Percentiles rank a stretch among this genome's conserved stretches.
These are phyloP conservation scores for Myiagra hebetior DNA, from an alignment of 2,113 vertebrate genomes.

Conservation along the genomic window DNA sequence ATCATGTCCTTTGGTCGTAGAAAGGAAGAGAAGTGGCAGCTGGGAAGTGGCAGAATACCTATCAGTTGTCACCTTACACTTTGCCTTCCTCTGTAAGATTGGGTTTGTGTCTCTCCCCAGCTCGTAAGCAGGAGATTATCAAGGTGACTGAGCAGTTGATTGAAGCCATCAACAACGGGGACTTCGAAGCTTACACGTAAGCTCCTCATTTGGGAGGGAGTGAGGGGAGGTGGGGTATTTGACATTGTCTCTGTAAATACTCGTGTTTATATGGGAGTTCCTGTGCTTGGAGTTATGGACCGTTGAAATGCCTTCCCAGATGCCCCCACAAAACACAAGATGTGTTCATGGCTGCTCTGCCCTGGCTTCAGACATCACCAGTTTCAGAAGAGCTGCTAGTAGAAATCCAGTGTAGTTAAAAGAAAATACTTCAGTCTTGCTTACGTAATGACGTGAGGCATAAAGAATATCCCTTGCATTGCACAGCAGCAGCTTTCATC, in stretches of 20 bases:
- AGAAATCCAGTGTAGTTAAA: background rate
- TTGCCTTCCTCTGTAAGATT: background rate
- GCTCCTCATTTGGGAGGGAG: slow-evolving; percentile 11
- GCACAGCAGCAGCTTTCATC: background rate
- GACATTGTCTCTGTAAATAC: background rate
- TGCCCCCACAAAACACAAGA: background rate
- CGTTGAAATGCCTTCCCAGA: background rate
- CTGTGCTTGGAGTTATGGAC: background rate
- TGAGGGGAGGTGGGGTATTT: background rate
- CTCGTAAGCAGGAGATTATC: slow-evolving; percentile 97
- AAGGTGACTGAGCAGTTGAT: slow-evolving; percentile 98
- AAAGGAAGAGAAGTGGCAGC: background rate
- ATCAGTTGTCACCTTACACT: background rate
- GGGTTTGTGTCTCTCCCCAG: slow-evolving; percentile 63
- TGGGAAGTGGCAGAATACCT: background rate
- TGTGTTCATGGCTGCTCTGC: background rate
- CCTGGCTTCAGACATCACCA: background rate
- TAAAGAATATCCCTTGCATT: background rate
- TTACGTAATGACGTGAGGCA: background rate
- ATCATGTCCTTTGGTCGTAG: background rate
- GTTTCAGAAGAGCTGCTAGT: background rate
- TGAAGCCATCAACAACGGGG: slow-evolving; percentile 97
- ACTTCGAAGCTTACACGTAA: slow-evolving; percentile 98
- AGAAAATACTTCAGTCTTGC: background rate
- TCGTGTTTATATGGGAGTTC: accelerated